Base-by-base conservation (phyloP, 2,888 invertebrate genomes). In the Drosophila greeni region DNA sequence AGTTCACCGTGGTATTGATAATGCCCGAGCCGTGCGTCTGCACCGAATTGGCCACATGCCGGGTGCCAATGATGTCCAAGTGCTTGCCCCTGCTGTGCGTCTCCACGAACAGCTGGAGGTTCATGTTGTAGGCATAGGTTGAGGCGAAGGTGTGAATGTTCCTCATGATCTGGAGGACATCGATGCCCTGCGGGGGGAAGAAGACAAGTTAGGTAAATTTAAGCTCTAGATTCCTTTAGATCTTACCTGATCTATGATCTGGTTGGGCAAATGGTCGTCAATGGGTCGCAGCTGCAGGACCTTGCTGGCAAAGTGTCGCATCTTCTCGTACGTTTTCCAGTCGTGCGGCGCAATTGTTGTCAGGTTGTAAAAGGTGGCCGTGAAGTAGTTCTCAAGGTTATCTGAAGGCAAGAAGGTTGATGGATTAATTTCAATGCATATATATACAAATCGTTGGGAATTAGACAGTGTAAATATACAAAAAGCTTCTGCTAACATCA, bases 321-420 rank as follows among this genome's bases (percentile, higher is more conserved):
- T 99, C 89, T 97, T 96, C 18, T 96, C 95, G 87, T 99, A 99
- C 0, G 97, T 97, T 88, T 95, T 95, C 97, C 98, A 99, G 89
- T 99, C 98, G 76, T 99, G 97, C 45, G 98, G 90, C 8, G 98
- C 97, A 31, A 99, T 97, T 2, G 98, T 97, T 1, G 98, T 98
- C 80, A 99, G 91, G 90, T 99, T 98, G 89, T 99, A 99, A 89
- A 98, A 99, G 86, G 95, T 97, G 73, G 93, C 94, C 82, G 97
- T 97, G 73, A 99, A 91, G 89, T 98, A 98, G 86, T 95, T 93
- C 87, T 98, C 98, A 9, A 97, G 93, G 53, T 87, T 85, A 75
- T 88, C 90, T 89, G 64, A 33, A 74, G 48, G n/a, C 20, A 11
- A 33, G 48, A n/a, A 14, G 47, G 9, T 18, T 5, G 11, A 39